Percentiles rank a stretch among this genome's conserved stretches.
Conservation (phyloP, 2,113 vertebrate genomes). For the Castor canadensis region DNA sequence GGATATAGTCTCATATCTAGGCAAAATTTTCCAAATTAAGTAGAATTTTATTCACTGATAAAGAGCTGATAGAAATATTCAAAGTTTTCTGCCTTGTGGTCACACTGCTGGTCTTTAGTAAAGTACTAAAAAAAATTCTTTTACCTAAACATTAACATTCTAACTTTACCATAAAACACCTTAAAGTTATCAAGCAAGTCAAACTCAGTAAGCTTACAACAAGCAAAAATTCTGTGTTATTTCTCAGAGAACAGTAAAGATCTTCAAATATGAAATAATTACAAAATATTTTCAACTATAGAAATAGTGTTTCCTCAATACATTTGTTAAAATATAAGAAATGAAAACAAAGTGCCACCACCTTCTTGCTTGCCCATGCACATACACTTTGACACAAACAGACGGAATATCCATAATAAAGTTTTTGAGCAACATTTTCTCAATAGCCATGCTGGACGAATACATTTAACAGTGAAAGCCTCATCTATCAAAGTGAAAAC, state of each 20-base stretch:
- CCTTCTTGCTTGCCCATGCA: not conserved
- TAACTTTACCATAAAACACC: conserved; percentile 13
- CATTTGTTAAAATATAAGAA: conserved; percentile 32
- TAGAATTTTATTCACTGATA: conserved; percentile 19
- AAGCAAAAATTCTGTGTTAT: not conserved
- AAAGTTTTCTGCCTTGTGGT: conserved; percentile 31
- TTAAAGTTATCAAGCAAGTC: conserved; percentile 4
- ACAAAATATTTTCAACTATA: conserved; percentile 25
- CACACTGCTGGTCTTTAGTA: not conserved
- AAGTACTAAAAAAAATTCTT: not conserved
- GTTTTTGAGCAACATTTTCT: not conserved
- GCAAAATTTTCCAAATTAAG: conserved; percentile 49
- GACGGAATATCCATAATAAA: not conserved
- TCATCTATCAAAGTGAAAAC: not conserved
- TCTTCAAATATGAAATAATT: conserved; percentile 34
- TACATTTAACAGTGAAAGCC: not conserved
- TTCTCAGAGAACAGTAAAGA: conserved; percentile 19
- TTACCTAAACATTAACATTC: conserved; percentile 42
- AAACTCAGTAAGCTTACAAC: conserved; percentile 37
- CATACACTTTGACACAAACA: not conserved
- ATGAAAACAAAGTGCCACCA: not conserved
- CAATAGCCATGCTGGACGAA: not conserved
- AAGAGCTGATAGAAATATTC: conserved; percentile 12
- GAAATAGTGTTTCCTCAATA: conserved; percentile 14
- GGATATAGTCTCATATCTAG: not conserved